Percentiles rank a stretch among this genome's conserved stretches.
Conservation (phyloP, 2,113 vertebrate species). For the Thermophis baileyi region DNA sequence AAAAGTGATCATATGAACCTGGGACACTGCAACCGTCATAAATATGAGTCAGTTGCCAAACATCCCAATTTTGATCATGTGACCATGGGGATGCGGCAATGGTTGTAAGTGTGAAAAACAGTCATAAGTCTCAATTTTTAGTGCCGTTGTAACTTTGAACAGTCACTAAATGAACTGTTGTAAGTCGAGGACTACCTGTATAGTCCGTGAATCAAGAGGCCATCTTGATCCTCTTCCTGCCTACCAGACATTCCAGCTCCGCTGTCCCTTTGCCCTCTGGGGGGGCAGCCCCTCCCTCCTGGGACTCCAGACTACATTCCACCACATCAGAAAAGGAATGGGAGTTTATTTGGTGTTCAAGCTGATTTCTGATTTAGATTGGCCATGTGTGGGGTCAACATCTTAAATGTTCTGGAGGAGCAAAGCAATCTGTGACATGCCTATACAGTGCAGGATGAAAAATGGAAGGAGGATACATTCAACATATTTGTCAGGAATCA, state of each 20-base stretch:
- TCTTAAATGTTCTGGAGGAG: not conserved
- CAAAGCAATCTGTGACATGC: not conserved
- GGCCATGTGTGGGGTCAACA: not conserved
- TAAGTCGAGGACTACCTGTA: no score
- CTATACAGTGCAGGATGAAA: not conserved
- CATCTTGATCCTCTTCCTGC: not conserved
- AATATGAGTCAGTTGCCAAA: no score
- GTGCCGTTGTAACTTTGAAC: no score
- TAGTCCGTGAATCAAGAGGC: not conserved
- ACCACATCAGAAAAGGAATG: not conserved
- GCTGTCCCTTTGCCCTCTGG: not conserved
- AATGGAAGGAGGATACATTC: not conserved
- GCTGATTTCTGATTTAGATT: not conserved
- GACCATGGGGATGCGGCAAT: no score
- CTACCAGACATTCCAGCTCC: not conserved
- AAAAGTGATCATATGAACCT: no score
- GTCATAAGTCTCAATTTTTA: no score
- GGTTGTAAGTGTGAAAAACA: no score
- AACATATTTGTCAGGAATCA: not conserved
- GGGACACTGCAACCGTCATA: no score
- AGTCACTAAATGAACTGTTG: no score
- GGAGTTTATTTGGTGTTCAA: not conserved
- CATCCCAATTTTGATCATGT: no score
- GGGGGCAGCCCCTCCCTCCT: not conserved
- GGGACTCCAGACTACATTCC: not conserved